Base-by-base conservation (phyloP, 1,140 invertebrate genomes). In the Lepidurus packardi region DNA sequence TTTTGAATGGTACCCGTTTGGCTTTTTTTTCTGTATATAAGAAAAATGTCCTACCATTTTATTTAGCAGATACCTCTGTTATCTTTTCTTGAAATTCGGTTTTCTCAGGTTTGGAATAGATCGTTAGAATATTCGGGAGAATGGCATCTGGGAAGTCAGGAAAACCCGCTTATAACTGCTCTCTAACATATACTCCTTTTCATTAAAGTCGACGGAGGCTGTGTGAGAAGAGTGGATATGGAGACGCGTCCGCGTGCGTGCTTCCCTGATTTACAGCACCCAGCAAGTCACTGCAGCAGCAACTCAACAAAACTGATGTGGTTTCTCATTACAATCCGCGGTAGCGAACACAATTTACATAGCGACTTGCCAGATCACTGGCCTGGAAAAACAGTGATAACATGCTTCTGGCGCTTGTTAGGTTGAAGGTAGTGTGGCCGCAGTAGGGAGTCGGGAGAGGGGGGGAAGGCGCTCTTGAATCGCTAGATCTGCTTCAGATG, bases 341-440 rank as follows among this genome's bases (percentile, higher is more conserved):
- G 53, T 65, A 65, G n/a, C 53, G 13, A 65, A 65, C 53, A 21
- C 53, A 8, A 65, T 65, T 65, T 65, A 65, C 53, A 65, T 65
- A 65, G 53, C 53, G 53, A n/a, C 53, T 65, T 65, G 53, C 53
- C 53, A 16, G 53, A 65, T 65, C 53, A 65, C 53, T 65, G 53
- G 53, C 53, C 21, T 65, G 53, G 53, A 65, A 65, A 65, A 65
- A 65, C 53, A 65, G 53, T 65, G 53, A 65, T 65, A 65, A 65
- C 53, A 21, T 65, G 53, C 53, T 65, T 65, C 0, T 65, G 53
- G 53, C 53, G 53, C 53, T 65, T 65, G 53, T 65, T 65, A 65
- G 21, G 53, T 65, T 16, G 13, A 21, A 16, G 21, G 53, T 65
- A n/a, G 53, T 65, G 13, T 65, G 53, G 53, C n/a, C 53, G 16